Percentiles rank a stretch among this genome's conserved stretches.
These are phyloP conservation scores for Meloe dianella DNA, from an alignment of 2,888 invertebrate genomes.

Conservation along the genomic window DNA sequence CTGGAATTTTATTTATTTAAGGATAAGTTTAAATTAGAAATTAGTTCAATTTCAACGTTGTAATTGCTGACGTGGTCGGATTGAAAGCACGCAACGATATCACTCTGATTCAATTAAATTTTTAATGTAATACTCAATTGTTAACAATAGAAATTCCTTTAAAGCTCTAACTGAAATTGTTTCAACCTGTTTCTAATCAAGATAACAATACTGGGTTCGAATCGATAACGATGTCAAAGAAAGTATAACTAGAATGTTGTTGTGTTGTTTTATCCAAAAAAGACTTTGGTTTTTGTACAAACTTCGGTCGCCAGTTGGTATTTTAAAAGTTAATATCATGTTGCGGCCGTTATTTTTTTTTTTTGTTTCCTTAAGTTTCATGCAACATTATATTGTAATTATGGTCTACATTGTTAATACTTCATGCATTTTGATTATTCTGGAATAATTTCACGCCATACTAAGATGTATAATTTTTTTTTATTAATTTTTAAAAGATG, in stretches of 20 bases:
- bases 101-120: too few species aligned
- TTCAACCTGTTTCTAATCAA: not conserved
- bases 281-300: not conserved
- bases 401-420: constrained; percentile 51
- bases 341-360: constrained; percentile 33
- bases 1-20: constrained; percentile 13
- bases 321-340: constrained; percentile 37
- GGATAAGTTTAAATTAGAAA: too few species aligned
- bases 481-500: constrained; percentile 25
- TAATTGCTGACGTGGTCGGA: not conserved
- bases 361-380: constrained; percentile 47
- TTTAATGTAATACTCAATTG: too few species aligned
- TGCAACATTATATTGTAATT: constrained; percentile 54
- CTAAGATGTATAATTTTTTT: constrained; percentile 33
- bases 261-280: not conserved
- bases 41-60: not conserved
- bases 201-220: not conserved
- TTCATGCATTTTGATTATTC: constrained; percentile 51
- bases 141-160: too few species aligned
- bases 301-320: constrained; percentile 31
- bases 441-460: constrained; percentile 51
- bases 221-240: not conserved
- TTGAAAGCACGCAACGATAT: not conserved
- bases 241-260: not conserved
- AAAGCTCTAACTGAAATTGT: not conserved